phyloP scores from a whole-genome alignment of 2,797 vertebrate species.

The Mastacembelus armatus region DNA sequence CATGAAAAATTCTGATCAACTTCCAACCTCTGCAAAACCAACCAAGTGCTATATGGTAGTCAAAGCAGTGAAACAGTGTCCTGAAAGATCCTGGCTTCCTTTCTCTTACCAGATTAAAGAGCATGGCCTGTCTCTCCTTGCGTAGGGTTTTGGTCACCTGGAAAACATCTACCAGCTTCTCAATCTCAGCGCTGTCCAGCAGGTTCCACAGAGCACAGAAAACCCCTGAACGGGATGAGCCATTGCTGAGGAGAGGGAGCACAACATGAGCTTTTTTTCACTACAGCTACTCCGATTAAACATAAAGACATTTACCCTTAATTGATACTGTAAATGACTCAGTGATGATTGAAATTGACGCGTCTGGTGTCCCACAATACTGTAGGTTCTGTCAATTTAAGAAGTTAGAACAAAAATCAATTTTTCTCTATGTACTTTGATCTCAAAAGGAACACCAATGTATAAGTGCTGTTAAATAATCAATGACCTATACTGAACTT shows the following conservation, averaged over 20 bases:
- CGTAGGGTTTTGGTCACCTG: conserved; percentile 91
- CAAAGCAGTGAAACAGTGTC: not conserved
- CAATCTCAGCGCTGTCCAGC: conserved; percentile 89
- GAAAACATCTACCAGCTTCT: conserved; percentile 93
- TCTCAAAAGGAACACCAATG: too few relatives aligned
- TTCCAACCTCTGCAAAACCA: not conserved
- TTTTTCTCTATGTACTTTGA: too few relatives aligned
- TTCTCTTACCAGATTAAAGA: conserved; percentile 87
- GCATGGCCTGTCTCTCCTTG: conserved; percentile 86
- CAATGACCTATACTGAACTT: not conserved
- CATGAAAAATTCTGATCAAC: too few relatives aligned
- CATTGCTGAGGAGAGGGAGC: conserved; percentile 82
- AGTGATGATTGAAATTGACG: too few relatives aligned
- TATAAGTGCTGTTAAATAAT: too few relatives aligned
- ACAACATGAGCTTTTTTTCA: not conserved
- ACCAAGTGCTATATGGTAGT: not conserved
- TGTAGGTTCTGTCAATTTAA: too few relatives aligned
- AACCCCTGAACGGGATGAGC: conserved; percentile 88
- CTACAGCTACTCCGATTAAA: not conserved
- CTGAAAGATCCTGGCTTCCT: not conserved
- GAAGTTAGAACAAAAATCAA: too few relatives aligned
- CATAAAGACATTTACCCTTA: too few relatives aligned
- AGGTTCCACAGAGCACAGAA: conserved; percentile 94
- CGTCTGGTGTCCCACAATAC: too few relatives aligned
- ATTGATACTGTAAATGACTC: too few relatives aligned